A percentile compares a stretch with the other conserved stretches of the same genome.
Evolutionary conservation across 2,113 vertebrate genomes (phyloP).

Genomic region (Piaya cayana): DNA sequence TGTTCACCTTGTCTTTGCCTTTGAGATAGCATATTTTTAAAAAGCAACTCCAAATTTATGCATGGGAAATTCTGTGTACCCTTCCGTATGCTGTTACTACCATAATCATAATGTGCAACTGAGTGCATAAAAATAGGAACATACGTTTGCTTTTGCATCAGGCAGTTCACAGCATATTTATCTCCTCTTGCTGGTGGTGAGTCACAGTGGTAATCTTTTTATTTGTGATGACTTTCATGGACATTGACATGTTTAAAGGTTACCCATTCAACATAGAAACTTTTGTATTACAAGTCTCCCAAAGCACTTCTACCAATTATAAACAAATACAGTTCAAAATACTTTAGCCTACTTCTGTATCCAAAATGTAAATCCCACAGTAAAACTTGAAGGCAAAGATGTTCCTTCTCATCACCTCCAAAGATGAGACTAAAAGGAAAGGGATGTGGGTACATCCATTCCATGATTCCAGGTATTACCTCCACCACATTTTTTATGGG

Average conservation of each 20-base stretch:
- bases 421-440: neutral
- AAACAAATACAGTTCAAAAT: neutral
- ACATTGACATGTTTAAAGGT: neutral
- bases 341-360: neutral
- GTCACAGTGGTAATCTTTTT: neutral
- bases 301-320: neutral
- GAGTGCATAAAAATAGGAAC: conserved; percentile 15
- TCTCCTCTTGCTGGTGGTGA: neutral
- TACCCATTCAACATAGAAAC: neutral
- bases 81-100: neutral
- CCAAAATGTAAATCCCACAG: neutral
- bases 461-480: neutral
- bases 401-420: neutral
- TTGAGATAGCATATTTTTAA: neutral
- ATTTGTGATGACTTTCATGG: neutral
- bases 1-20: neutral
- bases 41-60: neutral
- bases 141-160: neutral
- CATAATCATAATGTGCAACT: neutral
- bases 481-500: neutral
- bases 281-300: neutral
- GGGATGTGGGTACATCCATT: neutral
- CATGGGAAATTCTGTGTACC: neutral
- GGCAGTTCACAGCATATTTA: neutral
- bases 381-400: neutral